Evolutionary conservation across 2,888 invertebrate species (phyloP).

Genomic region (Metacarcinus magister): DNA sequence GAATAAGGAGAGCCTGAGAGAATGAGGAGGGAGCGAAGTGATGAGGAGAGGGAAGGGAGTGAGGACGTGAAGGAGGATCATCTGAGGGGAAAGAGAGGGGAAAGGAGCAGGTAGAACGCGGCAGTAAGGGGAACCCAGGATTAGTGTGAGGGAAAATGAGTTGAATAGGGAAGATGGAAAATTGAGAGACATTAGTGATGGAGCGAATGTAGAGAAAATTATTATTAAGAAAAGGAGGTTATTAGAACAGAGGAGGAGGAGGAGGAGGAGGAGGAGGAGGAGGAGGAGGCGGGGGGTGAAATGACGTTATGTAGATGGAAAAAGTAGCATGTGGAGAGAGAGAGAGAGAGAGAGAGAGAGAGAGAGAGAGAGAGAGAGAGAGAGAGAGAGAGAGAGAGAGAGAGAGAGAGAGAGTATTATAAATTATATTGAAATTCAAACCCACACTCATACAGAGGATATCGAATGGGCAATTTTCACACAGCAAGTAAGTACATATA

Average conservation of each 20-base stretch:
- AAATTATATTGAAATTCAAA: neutral
- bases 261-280: constrained; percentile 21
- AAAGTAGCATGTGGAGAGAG: neutral
- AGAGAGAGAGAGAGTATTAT: neutral
- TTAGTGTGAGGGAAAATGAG: constrained; percentile 31
- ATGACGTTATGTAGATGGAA: constrained; percentile 18
- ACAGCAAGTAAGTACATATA: too few relatives aligned
- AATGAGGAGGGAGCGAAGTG: neutral
- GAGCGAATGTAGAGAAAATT: constrained; percentile 33
- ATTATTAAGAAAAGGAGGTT: constrained; percentile 37
- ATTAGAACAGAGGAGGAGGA: constrained; percentile 35
- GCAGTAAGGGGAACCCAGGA: neutral
- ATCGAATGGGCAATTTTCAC: too few relatives aligned
- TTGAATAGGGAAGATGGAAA: constrained; percentile 15
- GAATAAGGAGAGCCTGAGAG: neutral
- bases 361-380: constrained; percentile 15
- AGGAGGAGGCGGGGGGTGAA: neutral
- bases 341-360: neutral
- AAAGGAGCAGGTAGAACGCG: neutral
- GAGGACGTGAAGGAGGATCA: neutral
- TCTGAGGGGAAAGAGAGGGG: neutral
- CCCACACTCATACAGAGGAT: too few relatives aligned
- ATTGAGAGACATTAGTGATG: constrained; percentile 4
- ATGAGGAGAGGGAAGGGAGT: neutral
- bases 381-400: constrained; percentile 45